Conservation (phyloP, 2,888 invertebrate genomes). For the Hylaea fasciaria region DNA sequence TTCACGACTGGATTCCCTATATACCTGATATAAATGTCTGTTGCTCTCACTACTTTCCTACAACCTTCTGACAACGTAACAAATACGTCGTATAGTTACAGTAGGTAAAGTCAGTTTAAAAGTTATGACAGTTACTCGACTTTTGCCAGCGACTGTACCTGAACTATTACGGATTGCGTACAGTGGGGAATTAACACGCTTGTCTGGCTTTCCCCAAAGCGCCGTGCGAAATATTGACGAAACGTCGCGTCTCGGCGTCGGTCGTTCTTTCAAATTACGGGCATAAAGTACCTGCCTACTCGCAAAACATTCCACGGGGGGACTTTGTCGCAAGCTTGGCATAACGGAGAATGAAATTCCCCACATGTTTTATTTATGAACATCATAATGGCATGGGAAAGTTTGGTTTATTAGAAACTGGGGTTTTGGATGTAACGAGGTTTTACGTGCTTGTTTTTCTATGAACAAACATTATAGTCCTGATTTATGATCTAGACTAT, state of each 20-base stretch:
- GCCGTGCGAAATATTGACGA: background rate
- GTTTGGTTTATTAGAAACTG: conserved; percentile 12
- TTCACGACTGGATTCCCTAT: too few species aligned
- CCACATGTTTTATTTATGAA: conserved; percentile 28
- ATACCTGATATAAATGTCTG: too few species aligned
- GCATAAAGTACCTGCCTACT: too few species aligned
- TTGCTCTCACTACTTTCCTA: too few species aligned
- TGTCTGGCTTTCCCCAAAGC: background rate
- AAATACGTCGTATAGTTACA: too few species aligned
- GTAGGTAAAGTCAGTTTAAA: too few species aligned
- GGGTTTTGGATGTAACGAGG: background rate
- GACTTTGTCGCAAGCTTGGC: background rate
- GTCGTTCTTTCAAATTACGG: conserved; percentile 12
- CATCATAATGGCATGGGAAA: conserved; percentile 13
- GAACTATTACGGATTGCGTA: too few species aligned
- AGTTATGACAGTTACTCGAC: too few species aligned
- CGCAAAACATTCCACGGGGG: conserved; percentile 9
- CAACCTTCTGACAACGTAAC: too few species aligned
- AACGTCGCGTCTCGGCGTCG: background rate
- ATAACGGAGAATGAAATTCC: conserved; percentile 14
- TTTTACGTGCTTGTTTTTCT: background rate
- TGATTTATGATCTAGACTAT: too few species aligned
- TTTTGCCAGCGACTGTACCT: too few species aligned
- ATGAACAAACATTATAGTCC: background rate
- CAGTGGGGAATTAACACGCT: too few species aligned